Evolutionary conservation across 1,140 invertebrate species (phyloP), one percentile per base, ranked within the genome.

Genomic region (Grapholita molesta): DNA sequence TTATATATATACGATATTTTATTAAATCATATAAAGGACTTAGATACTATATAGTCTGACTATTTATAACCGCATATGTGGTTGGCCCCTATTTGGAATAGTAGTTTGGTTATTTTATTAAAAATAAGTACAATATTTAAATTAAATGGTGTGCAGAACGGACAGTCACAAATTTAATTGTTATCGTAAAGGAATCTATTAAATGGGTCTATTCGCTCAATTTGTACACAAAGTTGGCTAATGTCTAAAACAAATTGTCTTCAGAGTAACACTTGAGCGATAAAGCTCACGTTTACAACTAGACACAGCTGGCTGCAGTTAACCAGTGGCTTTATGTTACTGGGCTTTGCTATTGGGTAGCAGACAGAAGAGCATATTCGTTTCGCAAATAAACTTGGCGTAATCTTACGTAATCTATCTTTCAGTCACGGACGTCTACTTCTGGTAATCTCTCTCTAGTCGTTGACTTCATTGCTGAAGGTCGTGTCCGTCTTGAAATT

Each of bases 251-350:
- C 70, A 76, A 79, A 79, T 76, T 69, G 74, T 73, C 74, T 76
- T 71, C 18, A 66, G 21, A 74, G 75, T 72, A 72, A 78, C 71
- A 73, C 66, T 72, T 75, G 69, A 75, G 70, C 77, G 67, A 73
- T 75, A 79, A 77, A 77, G 66, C 71, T 71, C 78, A 81, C 77
- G 75, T 77, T 77, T 82, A 78, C 78, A 83, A 79, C 71, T 80
- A 73, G 79, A 77, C 80, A 72, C 84, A 86, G 82, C 79, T 86
- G 84, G 71, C 74, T 70, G 77, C 75, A 77, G 74, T 84, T 80
- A 86, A 84, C 80, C 80, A 74, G 52, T 76, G 71, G 79, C 84
- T 86, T 84, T 84, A 84, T 82, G 78, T 79, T 81, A 74, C 75
- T 72, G 74, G 55, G 55, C 68, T 74, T 67, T 76, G 71, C 75